Evolutionary conservation across 2,113 vertebrate genomes (phyloP), one percentile per base, ranked within the genome.

Genomic region (Rhineura floridana): DNA sequence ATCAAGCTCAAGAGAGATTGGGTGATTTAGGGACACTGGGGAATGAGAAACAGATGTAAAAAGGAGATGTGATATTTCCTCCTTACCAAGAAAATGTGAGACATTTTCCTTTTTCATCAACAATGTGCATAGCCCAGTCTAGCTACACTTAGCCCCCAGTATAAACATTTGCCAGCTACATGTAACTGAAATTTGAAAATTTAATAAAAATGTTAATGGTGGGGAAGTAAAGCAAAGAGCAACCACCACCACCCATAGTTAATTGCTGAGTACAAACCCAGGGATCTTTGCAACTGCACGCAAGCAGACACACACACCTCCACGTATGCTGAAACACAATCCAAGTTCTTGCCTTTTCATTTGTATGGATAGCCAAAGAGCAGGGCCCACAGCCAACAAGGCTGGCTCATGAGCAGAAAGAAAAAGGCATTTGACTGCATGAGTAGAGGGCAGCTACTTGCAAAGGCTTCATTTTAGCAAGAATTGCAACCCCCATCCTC

Each of bases 381-480:
- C 89, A 65, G 86, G 72, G 42, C 44, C 19, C n/a, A 9, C 28
- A n/a, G 76, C 86, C 93, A 93, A 93, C 92, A 93, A 52, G 33
- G 15, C 69, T 0, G 0, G 10, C 33, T 78, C 70, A 91, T 88
- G 79, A 46, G 84, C 91, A 90, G 91, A 65, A 93, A 19, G 15
- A 19, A 19, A 88, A 94, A 92, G 90, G 85, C 84, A 93, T 88
- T 87, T 93, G 92, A 93, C 91, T 94, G 86, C 25, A 6, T 50
- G 81, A 80, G 59, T 52, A 91, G 92, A 95, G 93, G 93, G 94
- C 91, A 87, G 70, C 87, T 88, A 80, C 88, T 88, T 90, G 77
- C 23, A 63, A 93, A 95, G 85, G 85, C 89, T 91, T 83, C 93
- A 92, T 92, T 93, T 94, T 93, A 92, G 91, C 91, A 95, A 92